These are phyloP conservation scores for Sylvietta virens DNA, from an alignment of 2,113 vertebrate genomes.

Conservation along the genomic window DNA sequence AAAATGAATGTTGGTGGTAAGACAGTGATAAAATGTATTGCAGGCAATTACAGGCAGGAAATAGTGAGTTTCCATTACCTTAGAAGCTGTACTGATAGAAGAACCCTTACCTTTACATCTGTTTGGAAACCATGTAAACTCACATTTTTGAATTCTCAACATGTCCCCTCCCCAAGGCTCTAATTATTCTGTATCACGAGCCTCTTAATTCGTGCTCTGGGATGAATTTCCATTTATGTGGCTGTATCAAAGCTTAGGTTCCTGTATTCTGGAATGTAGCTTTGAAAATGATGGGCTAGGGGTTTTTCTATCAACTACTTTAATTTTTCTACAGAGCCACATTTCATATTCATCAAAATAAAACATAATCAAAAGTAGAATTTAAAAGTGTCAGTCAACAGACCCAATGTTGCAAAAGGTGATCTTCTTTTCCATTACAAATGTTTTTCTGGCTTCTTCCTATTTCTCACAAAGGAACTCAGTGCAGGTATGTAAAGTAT, in stretches of 20 bases:
- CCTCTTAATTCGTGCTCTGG: neutral
- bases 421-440: neutral
- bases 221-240: neutral
- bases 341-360: neutral
- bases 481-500: neutral
- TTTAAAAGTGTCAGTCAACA: neutral
- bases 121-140: neutral
- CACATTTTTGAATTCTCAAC: neutral
- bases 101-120: neutral
- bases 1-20: neutral
- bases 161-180: neutral
- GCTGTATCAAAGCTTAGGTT: neutral
- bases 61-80: neutral
- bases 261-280: neutral
- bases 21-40: neutral
- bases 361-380: neutral
- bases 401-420: neutral
- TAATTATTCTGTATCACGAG: neutral
- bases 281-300: neutral
- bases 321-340: neutral
- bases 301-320: neutral
- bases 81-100: neutral
- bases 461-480: neutral
- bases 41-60: neutral
- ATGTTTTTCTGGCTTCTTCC: neutral